Evolutionary conservation across 2,113 vertebrate species (phyloP).

Genomic region (Notothenia coriiceps): DNA sequence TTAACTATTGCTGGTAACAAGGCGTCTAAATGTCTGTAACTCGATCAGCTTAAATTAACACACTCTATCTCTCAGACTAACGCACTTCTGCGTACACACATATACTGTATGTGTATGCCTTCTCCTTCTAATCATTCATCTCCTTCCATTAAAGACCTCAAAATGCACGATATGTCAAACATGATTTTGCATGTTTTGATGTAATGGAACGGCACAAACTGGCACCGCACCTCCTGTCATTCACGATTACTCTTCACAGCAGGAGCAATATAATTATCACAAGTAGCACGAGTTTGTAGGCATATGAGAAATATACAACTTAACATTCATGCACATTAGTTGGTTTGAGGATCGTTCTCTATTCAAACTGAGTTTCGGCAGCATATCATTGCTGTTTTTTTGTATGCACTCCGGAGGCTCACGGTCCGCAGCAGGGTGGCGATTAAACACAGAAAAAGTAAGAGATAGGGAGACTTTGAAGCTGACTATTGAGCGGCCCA

Average conservation of each 20-base stretch:
- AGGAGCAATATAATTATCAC: slow-evolving; percentile 18
- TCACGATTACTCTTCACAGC: slow-evolving; percentile 40
- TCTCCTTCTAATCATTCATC: background rate
- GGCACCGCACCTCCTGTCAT: slow-evolving; percentile 27
- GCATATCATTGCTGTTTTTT: slow-evolving; percentile 30
- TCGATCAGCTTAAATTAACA: slow-evolving; percentile 47
- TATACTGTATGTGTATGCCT: background rate
- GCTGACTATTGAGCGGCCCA: too few relatives aligned
- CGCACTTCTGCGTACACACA: slow-evolving; percentile 8
- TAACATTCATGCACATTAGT: background rate
- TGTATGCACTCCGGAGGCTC: slow-evolving; percentile 15
- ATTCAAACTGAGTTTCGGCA: slow-evolving; percentile 16
- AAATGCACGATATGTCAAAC: slow-evolving; percentile 17
- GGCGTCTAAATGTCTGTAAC: slow-evolving; percentile 43
- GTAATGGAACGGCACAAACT: background rate
- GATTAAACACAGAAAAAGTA: slow-evolving; percentile 37
- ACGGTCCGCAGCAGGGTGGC: slow-evolving; percentile 10
- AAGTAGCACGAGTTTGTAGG: slow-evolving; percentile 20
- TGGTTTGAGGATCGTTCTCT: background rate
- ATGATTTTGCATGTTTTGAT: background rate
- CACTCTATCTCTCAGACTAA: slow-evolving; percentile 5
- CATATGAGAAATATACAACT: slow-evolving; percentile 19
- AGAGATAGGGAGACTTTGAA: background rate
- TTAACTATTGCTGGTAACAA: slow-evolving; percentile 63
- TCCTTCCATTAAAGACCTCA: slow-evolving; percentile 2